Evolutionary conservation across 1,140 invertebrate genomes (phyloP), one percentile per base, ranked within the genome.

Genomic region (Drosophila pseudoobscura): DNA sequence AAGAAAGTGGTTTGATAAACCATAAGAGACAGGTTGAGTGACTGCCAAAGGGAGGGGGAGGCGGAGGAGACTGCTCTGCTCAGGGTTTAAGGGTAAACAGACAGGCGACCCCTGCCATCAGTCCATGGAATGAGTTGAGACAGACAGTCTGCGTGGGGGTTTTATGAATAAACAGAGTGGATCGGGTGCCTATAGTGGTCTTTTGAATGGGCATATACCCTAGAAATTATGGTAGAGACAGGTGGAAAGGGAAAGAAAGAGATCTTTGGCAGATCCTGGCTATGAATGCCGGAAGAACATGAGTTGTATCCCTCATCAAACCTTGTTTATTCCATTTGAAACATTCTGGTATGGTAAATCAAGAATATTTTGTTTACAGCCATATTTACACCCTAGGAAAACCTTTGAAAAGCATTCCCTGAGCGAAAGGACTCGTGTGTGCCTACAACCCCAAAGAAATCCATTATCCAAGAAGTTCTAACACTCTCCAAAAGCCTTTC

Each of bases 1-100:
- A 75, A 72, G 75, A 77, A 77, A 77, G 75, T 77, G 59, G 66
- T 59, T 65, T 75, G 64, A 64, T 79, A 66, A 58, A 54, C 39
- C 51, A 26, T 26, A 24, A 76, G 46, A 43, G 64, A 46, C 78
- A 63, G 68, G 78, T 82, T 82, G 74, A 78, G 62, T 73, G 72
- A 80, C 59, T 80, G 70, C 41, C 43, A 52, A 58, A 61, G 51
- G 44, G 45, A 53, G 70, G 22, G 31, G 24, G 9, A 39, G 35
- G 26, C 6, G 43, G 43, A 44, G 24, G 24, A 26, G 24, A 26
- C 49, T 62, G 59, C 50, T 41, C 41, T 9, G 50, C 9, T 8
- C 31, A 1, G 39, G 15, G n/a, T 51, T 52, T 31, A 29, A 29
- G 50, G 50, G 29, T 17, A 31, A 29, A 52, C 29, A 39, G 35